Conservation (phyloP, 2,113 vertebrate genomes). For the Furnarius figulus region DNA sequence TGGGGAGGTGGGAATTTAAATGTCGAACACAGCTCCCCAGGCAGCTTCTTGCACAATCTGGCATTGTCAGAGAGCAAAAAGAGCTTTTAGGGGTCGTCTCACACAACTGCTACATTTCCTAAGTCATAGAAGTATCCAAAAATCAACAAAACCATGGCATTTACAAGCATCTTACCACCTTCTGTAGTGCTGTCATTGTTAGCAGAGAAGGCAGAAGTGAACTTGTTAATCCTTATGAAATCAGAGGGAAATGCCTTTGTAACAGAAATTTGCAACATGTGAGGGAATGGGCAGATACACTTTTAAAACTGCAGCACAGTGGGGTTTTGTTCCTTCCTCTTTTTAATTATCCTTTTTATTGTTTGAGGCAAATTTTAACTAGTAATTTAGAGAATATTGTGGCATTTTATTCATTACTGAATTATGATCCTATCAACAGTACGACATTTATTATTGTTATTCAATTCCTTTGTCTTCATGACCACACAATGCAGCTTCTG, state of each 20-base stretch:
- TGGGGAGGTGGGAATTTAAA: not conserved
- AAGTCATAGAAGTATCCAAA: not conserved
- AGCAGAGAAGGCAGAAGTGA: not conserved
- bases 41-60: constrained; percentile 1
- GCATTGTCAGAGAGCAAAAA: not conserved
- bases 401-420: not conserved
- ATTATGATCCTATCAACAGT: not conserved
- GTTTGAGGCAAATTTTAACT: not conserved
- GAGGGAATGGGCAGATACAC: not conserved
- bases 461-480: not conserved
- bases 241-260: not conserved
- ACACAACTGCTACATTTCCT: not conserved
- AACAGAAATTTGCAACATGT: not conserved
- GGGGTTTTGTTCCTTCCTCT: not conserved
- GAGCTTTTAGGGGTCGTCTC: not conserved
- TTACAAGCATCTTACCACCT: not conserved
- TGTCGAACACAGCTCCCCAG: not conserved
- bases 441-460: not conserved
- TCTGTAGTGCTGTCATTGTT: not conserved
- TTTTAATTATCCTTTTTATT: not conserved
- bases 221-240: not conserved
- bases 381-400: not conserved
- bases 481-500: not conserved
- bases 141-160: not conserved
- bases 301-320: not conserved